Evolutionary conservation across 2,888 invertebrate genomes (phyloP).

Genomic region (Slavum lentiscoides): DNA sequence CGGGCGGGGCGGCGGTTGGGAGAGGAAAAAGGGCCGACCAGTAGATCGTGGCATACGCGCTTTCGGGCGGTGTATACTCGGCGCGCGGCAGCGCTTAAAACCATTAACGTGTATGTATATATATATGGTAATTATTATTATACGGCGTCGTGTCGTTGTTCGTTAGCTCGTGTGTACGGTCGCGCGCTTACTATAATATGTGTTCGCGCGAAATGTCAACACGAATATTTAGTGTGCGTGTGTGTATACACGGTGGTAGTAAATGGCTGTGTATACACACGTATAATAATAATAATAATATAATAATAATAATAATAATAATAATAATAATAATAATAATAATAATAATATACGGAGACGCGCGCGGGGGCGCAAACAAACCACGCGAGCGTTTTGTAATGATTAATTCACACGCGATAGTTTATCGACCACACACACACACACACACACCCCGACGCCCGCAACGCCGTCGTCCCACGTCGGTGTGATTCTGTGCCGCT

Average conservation of each 20-base stretch:
- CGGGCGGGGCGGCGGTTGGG: no score
- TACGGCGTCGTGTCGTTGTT: no score
- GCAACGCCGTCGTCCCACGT: neutral
- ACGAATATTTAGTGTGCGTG: slow-evolving; percentile 7
- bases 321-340: no score
- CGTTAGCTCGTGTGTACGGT: neutral
- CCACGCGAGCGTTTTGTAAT: slow-evolving; percentile 9
- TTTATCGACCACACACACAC: slow-evolving; percentile 22
- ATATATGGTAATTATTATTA: neutral
- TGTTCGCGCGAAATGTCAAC: slow-evolving; percentile 27
- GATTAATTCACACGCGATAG: slow-evolving; percentile 24
- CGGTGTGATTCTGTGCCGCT: no score
- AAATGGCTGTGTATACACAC: neutral
- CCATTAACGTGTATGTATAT: neutral
- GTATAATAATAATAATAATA: neutral
- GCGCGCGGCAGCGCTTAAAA: neutral
- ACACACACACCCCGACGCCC: neutral
- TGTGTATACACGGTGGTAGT: neutral
- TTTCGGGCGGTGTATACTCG: no score
- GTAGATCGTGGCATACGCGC: neutral
- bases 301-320: no score
- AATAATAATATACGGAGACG: no score
- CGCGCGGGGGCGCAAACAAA: neutral
- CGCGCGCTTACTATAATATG: neutral
- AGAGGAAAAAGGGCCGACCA: no score